phyloP scores from a whole-genome alignment of 2,797 vertebrate genomes.

The Phataginus tetradactyla region DNA sequence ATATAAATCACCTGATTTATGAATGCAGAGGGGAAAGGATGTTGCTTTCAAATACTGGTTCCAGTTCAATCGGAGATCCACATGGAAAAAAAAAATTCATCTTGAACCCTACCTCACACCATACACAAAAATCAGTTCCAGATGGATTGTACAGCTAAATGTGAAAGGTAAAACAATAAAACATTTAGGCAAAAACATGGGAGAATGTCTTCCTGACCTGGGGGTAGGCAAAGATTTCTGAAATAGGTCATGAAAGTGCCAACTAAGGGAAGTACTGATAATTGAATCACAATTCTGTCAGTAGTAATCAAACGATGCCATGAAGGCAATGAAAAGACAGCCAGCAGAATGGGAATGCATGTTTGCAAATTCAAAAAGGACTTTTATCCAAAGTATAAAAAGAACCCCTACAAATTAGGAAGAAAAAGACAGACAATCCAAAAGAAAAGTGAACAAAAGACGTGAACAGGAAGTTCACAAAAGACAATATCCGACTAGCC shows the following conservation, averaged over 20 bases:
- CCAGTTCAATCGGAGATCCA: neutral
- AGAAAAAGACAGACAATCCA: neutral
- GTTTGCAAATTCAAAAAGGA: slow-evolving; percentile 32
- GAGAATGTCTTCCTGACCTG: neutral
- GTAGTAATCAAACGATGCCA: neutral
- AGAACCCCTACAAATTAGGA: slow-evolving; percentile 28
- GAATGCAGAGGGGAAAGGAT: neutral
- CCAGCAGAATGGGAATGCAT: neutral
- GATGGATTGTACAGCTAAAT: neutral
- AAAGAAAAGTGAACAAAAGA: neutral
- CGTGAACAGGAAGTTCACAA: neutral
- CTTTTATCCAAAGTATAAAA: slow-evolving; percentile 2
- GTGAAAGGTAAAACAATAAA: neutral
- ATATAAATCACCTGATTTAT: neutral
- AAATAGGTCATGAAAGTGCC: neutral
- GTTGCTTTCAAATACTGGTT: neutral
- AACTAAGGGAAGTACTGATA: neutral
- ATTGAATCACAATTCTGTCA: neutral
- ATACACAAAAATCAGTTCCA: neutral
- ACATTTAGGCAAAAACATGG: neutral
- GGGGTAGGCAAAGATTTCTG: neutral
- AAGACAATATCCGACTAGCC: neutral
- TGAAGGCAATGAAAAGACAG: neutral
- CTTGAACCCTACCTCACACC: neutral
- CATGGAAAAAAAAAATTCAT: neutral